Evolutionary conservation across 1,140 invertebrate genomes (phyloP).

Genomic region (Apis laboriosa): DNA sequence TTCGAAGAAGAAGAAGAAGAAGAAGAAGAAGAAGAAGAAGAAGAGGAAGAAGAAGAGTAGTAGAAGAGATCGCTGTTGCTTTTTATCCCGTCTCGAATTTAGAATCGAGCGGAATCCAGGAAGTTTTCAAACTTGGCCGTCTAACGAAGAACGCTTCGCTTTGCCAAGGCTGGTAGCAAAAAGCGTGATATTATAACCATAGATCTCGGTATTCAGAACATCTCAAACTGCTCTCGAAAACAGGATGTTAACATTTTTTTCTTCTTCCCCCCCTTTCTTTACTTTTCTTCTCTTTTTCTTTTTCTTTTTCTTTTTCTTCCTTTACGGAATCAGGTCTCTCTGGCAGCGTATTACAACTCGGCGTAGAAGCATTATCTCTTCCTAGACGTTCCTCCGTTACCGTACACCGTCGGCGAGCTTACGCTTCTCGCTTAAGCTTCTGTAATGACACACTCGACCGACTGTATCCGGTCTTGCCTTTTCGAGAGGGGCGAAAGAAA

Average conservation of each 20-base stretch:
- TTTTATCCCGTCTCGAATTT: background rate
- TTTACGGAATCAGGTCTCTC: too few relatives aligned
- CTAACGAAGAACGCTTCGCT: background rate
- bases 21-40: too few relatives aligned
- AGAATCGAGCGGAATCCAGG: background rate
- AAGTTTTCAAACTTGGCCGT: background rate
- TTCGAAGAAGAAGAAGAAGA: background rate
- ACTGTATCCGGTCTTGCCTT: slow-evolving; percentile 35
- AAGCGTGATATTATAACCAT: background rate
- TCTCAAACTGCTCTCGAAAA: slow-evolving; percentile 5
- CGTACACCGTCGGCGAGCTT: background rate
- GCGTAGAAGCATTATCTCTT: background rate
- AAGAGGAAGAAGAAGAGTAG: too few relatives aligned
- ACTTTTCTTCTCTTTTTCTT: background rate
- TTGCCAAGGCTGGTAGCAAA: too few relatives aligned
- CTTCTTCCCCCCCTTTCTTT: too few relatives aligned
- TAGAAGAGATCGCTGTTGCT: too few relatives aligned
- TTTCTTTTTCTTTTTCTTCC: too few relatives aligned
- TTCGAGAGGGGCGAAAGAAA: slow-evolving; percentile 12
- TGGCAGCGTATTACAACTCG: background rate
- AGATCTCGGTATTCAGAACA: background rate
- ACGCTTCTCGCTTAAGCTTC: slow-evolving; percentile 3
- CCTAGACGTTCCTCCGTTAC: background rate
- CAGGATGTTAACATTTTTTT: slow-evolving; percentile 13
- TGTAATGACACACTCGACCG: slow-evolving; percentile 26